Conservation (phyloP, 2,797 vertebrate genomes). For the Catharus ustulatus region DNA sequence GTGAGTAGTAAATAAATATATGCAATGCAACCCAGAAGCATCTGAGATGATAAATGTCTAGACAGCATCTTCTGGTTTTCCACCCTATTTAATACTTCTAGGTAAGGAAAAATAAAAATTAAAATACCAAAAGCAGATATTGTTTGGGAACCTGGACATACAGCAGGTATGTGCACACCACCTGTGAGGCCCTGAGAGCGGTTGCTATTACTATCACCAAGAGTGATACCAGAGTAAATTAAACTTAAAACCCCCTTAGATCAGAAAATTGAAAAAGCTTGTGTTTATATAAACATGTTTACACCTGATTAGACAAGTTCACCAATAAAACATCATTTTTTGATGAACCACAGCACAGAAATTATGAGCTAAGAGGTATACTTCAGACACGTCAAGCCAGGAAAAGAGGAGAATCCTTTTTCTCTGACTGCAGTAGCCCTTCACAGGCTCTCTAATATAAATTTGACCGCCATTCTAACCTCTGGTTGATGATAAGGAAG, state of each 20-base stretch:
- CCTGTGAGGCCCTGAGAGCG: neutral
- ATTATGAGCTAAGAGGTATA: neutral
- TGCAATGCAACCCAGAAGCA: neutral
- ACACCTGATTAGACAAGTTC: neutral
- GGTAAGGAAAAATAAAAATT: neutral
- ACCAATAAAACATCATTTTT: neutral
- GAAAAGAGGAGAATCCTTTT: neutral
- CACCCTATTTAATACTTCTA: neutral
- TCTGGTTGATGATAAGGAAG: neutral
- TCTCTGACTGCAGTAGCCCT: neutral
- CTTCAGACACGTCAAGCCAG: neutral
- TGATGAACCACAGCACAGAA: neutral
- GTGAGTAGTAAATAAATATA: neutral
- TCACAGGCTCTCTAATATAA: neutral
- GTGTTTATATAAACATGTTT: neutral
- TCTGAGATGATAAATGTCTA: neutral
- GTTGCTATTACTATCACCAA: neutral
- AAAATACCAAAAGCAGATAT: neutral
- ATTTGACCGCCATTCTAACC: neutral
- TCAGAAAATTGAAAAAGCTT: neutral
- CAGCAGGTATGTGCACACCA: neutral
- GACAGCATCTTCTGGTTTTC: neutral
- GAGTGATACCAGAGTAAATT: neutral
- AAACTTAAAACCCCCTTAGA: neutral
- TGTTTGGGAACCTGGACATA: neutral